phyloP scores from a whole-genome alignment of 2,113 vertebrate species.

The Phalacrocorax brasilianus region DNA sequence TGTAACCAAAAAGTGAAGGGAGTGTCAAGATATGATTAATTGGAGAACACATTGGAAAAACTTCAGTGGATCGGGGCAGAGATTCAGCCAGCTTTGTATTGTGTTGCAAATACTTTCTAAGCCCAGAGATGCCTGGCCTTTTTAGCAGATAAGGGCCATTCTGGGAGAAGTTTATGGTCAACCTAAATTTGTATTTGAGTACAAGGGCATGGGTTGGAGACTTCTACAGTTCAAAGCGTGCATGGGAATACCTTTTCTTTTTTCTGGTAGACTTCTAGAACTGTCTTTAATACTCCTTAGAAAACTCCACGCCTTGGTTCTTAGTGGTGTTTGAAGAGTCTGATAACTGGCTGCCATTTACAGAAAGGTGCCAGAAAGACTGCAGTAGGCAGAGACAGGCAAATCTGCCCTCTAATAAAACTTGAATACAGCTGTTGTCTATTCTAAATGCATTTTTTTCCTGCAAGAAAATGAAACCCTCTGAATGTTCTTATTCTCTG shows the following conservation, averaged over 20 bases:
- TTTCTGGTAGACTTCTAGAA: neutral
- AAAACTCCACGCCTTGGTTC: neutral
- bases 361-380: neutral
- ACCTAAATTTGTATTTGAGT: neutral
- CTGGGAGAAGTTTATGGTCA: neutral
- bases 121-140: neutral
- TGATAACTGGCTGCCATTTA: neutral
- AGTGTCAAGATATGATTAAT: neutral
- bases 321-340: neutral
- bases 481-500: neutral
- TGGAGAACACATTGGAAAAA: neutral
- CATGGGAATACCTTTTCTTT: neutral
- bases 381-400: neutral
- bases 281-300: neutral
- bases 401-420: neutral
- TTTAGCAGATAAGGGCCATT: neutral
- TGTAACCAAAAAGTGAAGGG: neutral
- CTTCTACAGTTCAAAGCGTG: neutral
- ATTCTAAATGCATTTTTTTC: neutral
- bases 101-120: neutral
- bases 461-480: neutral
- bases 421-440: neutral
- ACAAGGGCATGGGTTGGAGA: neutral
- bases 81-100: neutral
- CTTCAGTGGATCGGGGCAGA: neutral